These are phyloP conservation scores for Recurvirostra avosetta DNA, from an alignment of 2,113 vertebrate genomes.

Conservation along the genomic window DNA sequence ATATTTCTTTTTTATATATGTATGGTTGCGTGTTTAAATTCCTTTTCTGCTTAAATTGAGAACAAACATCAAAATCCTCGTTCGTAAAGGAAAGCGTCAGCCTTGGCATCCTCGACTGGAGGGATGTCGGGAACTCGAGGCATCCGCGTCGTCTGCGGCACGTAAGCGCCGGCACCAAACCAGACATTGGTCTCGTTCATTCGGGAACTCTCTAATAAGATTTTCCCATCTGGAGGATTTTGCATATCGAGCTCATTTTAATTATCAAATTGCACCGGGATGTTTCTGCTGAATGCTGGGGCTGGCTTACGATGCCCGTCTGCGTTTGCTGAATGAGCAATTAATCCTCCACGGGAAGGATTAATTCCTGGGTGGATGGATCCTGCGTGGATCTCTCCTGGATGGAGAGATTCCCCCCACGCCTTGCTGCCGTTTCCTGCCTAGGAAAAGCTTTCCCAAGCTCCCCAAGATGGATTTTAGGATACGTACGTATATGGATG, in stretches of 20 bases:
- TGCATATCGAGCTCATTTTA: neutral
- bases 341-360: neutral
- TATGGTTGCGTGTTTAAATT: neutral
- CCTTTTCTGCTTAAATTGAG: neutral
- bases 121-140: neutral
- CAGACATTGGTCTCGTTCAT: neutral
- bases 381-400: neutral
- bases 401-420: neutral
- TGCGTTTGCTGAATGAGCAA: neutral
- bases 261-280: neutral
- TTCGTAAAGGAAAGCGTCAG: neutral
- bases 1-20: neutral
- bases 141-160: neutral
- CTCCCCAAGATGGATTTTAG: neutral
- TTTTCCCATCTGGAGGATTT: neutral
- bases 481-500: fast-evolving
- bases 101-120: neutral
- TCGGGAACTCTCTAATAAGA: neutral
- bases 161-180: fast-evolving
- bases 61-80: neutral
- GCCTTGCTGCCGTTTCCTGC: neutral
- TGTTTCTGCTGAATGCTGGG: neutral
- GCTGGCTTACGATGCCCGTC: fast-evolving
- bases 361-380: neutral
- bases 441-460: neutral